These are phyloP conservation scores for Pegoplata infirma DNA, from an alignment of 2,888 invertebrate species.

Conservation along the genomic window DNA sequence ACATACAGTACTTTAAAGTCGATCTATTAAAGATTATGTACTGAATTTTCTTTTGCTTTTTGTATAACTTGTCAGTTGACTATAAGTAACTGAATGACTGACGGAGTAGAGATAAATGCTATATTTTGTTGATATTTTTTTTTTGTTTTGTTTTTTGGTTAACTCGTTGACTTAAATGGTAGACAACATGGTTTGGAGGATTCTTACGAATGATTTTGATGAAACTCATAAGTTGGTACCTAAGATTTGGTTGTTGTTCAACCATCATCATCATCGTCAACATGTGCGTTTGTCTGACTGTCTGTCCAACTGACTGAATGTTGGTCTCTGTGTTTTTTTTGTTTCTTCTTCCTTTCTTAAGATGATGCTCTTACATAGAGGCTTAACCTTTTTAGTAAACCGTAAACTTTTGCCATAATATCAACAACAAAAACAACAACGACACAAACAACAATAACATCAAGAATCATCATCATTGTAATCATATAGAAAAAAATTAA, in stretches of 20 bases:
- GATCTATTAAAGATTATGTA: too few relatives aligned
- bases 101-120: constrained; percentile 22
- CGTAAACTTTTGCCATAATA: constrained; percentile 48
- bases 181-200: neutral
- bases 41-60: too few relatives aligned
- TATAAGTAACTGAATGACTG: constrained; percentile 7
- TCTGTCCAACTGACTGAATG: neutral
- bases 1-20: too few relatives aligned
- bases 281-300: neutral
- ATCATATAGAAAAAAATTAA: constrained; percentile 31
- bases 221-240: neutral
- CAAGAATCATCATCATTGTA: constrained; percentile 45
- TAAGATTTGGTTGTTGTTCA: neutral
- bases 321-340: neutral
- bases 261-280: constrained; percentile 1
- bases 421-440: too few relatives aligned
- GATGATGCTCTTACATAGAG: constrained; percentile 38
- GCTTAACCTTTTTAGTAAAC: constrained; percentile 52
- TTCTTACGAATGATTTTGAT: neutral
- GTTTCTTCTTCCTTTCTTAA: too few relatives aligned
- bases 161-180: too few relatives aligned
- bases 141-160: too few relatives aligned
- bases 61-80: constrained; percentile 13
- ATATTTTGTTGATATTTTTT: constrained; percentile 14
- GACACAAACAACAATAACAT: too few relatives aligned